Evolutionary conservation across 1,140 invertebrate species (phyloP).

Genomic region (Pygmarrhopalites habei): DNA sequence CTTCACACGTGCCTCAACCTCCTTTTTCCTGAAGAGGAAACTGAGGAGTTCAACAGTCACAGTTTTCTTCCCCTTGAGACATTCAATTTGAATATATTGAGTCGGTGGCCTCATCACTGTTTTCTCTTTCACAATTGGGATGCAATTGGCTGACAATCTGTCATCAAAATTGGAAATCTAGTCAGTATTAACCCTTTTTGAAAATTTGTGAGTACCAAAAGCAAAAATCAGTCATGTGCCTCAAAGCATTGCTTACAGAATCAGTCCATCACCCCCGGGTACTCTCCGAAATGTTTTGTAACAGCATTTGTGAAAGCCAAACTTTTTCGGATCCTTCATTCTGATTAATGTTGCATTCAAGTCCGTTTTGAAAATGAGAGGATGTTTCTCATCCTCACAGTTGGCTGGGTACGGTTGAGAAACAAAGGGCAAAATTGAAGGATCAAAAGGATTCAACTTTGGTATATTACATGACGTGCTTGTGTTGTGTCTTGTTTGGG

Average conservation of each 20-base stretch:
- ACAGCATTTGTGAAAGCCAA: background rate
- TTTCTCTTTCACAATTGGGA: background rate
- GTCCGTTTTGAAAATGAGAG: slow-evolving; percentile 19
- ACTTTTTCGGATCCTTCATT: background rate
- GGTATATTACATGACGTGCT: slow-evolving; percentile 34
- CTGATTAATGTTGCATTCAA: slow-evolving; percentile 3
- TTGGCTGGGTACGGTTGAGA: slow-evolving; percentile 1
- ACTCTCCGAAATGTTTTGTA: background rate
- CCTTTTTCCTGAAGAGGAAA: too few relatives aligned
- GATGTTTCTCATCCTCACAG: background rate
- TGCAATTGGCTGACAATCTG: background rate
- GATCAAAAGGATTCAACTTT: slow-evolving; percentile 30
- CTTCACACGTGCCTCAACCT: background rate
- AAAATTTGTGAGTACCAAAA: background rate
- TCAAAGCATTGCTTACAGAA: background rate
- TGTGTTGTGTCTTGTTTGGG: too few relatives aligned
- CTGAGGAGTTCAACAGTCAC: background rate
- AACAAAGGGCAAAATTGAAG: background rate
- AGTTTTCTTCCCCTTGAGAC: background rate
- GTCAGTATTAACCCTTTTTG: background rate
- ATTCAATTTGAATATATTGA: background rate
- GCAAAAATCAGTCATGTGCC: background rate
- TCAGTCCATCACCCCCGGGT: background rate
- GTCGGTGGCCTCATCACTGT: background rate
- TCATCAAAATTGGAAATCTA: background rate